Evolutionary conservation across 2,888 invertebrate genomes (phyloP).

Genomic region (Heterodera filipjevi): DNA sequence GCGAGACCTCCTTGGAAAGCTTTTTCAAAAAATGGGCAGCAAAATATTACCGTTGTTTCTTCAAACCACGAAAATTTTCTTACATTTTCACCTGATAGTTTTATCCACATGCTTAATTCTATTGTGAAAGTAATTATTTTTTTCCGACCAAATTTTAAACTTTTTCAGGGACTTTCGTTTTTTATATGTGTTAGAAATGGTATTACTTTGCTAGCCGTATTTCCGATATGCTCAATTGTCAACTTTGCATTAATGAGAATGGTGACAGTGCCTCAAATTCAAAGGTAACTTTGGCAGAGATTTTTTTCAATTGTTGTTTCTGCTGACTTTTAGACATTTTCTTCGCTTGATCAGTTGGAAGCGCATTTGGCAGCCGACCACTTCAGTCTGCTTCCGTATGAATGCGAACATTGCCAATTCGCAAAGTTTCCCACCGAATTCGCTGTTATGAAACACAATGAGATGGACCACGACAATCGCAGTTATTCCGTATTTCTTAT

Average conservation of each 20-base stretch:
- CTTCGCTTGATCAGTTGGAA: slow-evolving; percentile 30
- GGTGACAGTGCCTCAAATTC: neutral
- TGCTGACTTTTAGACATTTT: slow-evolving; percentile 10
- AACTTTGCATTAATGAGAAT: neutral
- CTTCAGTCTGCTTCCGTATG: slow-evolving; percentile 40
- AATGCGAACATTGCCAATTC: slow-evolving; percentile 53
- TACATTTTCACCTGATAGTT: too few species aligned
- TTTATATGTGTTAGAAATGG: neutral
- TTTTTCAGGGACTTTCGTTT: neutral
- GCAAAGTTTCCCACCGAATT: slow-evolving; percentile 57
- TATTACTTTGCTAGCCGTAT: too few species aligned
- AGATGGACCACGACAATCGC: slow-evolving; percentile 42
- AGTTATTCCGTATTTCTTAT: slow-evolving; percentile 20
- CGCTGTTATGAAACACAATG: slow-evolving; percentile 45
- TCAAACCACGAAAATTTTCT: too few species aligned
- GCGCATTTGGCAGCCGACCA: slow-evolving; percentile 33
- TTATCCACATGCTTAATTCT: too few species aligned
- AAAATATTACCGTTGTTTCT: too few species aligned
- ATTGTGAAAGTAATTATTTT: too few species aligned
- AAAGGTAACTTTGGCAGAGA: neutral
- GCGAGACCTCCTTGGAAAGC: too few species aligned
- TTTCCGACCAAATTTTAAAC: too few species aligned
- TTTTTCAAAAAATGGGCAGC: too few species aligned
- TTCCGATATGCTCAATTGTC: neutral
- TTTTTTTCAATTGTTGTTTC: neutral